Evolutionary conservation across 1,140 invertebrate species (phyloP).

Genomic region (Sarcophaga peregrina): DNA sequence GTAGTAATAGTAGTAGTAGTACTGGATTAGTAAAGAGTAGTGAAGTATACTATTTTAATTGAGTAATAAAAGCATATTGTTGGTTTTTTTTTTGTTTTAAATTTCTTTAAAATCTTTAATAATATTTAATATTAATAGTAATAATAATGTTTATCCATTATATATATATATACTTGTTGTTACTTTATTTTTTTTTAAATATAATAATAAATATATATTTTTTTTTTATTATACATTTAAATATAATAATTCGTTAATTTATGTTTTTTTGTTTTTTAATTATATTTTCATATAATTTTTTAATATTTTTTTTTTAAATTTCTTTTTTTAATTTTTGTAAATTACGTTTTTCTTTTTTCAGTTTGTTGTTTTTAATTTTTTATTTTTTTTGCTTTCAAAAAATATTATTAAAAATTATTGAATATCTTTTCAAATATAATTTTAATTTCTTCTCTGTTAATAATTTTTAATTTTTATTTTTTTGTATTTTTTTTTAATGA

Average conservation of each 20-base stretch:
- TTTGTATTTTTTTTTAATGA: background rate
- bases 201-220: constrained; percentile 32
- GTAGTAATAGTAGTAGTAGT: background rate
- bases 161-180: background rate
- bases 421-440: background rate
- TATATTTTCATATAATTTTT: constrained; percentile 6
- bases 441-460: background rate
- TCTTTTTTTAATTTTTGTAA: background rate
- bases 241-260: background rate
- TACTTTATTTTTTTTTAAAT: background rate
- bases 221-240: constrained; percentile 22
- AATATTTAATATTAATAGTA: constrained; percentile 23
- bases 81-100: constrained; percentile 8
- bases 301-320: background rate
- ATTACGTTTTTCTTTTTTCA: constrained; percentile 17
- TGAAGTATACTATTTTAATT: background rate
- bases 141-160: constrained; percentile 24
- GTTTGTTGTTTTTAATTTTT: background rate
- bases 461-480: background rate
- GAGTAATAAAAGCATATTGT: constrained; percentile 35
- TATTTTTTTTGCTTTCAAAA: constrained; percentile 7
- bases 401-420: background rate
- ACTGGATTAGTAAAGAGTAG: background rate
- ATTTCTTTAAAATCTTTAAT: constrained; percentile 42
- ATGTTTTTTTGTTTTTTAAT: constrained; percentile 9